Percentiles rank a stretch among this genome's conserved stretches.
These are phyloP conservation scores for Stichopus horrens DNA, from an alignment of 53 echinoderm and acorn worm species.

Conservation along the genomic window DNA sequence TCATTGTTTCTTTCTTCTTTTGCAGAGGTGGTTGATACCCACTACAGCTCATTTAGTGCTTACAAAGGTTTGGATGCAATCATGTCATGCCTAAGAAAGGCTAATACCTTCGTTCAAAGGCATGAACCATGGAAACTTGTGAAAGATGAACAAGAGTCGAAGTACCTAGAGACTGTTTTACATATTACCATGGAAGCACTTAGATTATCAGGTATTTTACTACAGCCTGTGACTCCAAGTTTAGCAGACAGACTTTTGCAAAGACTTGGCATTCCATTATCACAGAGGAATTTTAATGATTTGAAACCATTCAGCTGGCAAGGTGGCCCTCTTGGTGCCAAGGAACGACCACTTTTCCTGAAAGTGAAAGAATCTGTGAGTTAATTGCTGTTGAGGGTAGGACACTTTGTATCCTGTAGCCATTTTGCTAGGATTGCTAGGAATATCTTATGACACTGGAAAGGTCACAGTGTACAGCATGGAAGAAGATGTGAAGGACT, in stretches of 20 bases:
- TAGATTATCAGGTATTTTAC: conserved; percentile 83
- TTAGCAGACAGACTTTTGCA: conserved; percentile 66
- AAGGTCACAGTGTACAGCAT: not conserved
- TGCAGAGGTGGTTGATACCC: conserved; percentile 70
- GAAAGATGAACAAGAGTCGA: conserved; percentile 47
- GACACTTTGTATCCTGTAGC: not conserved
- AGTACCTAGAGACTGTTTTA: conserved; percentile 77
- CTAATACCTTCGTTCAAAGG: conserved; percentile 79
- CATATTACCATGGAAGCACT: conserved; percentile 95
- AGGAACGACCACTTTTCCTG: not conserved
- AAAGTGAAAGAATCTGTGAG: not conserved
- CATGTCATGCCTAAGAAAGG: conserved; percentile 73
- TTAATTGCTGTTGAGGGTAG: not conserved
- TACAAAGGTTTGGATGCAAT: conserved; percentile 76
- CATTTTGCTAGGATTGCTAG: not conserved
- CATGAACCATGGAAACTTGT: conserved; percentile 94
- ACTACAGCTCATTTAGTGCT: conserved; percentile 70
- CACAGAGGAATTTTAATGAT: conserved; percentile 52
- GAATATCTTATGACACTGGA: not conserved
- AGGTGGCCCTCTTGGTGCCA: not conserved
- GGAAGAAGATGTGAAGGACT: not conserved
- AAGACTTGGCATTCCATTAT: conserved; percentile 67
- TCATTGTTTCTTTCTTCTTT: not conserved
- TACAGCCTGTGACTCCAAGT: conserved; percentile 79
- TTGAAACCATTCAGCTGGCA: not conserved